Evolutionary conservation across 2,888 invertebrate species (phyloP), one percentile per base, ranked within the genome.

Genomic region (Blomia tropicalis): DNA sequence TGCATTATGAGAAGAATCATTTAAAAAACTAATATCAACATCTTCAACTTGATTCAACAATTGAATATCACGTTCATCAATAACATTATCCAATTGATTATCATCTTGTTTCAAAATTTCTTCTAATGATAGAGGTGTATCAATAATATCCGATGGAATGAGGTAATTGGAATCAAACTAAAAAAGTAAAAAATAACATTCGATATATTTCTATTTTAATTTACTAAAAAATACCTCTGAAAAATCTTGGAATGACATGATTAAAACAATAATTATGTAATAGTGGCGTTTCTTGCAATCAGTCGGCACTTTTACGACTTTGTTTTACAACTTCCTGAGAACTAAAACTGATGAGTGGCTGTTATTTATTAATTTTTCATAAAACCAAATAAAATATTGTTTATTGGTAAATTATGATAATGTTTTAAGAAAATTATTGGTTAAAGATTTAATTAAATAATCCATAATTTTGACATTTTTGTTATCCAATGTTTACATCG

Each of bases 41-140:
- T 30, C 56, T 2, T 14, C 22, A 36, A 27, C 32, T 36, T 56
- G 14, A 31, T n/a, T 19, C 2, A 29, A 1, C 29, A 4, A 29
- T 2, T 17, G 2, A 31, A 56, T 2, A 7, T 56, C 56, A 19
- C 29, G 56, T 7, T 56, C 51, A n/a, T 47, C 56, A 36, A 56
- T 56, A 2, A 56, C 2, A 23, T 56, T 23, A 22, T 31, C 31
- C 14, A 56, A 2, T 56, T 31, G 27, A 19, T 56, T 14, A 32
- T 56, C 27, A 56, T 56, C 36, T n/a, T 47, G 51, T 25, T 47
- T 47, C 51, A 47, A 23, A n/a, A 56, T 56, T 36, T 56, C 56
- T 17, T 3, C 56, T 7, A 56, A 36, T 36, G 56, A 19, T 14
- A 47, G 51, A 47, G 56, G 56, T 14, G 56, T 56, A n/a, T 32